Conservation (phyloP, 2,888 invertebrate species). For the Noctua janthe region DNA sequence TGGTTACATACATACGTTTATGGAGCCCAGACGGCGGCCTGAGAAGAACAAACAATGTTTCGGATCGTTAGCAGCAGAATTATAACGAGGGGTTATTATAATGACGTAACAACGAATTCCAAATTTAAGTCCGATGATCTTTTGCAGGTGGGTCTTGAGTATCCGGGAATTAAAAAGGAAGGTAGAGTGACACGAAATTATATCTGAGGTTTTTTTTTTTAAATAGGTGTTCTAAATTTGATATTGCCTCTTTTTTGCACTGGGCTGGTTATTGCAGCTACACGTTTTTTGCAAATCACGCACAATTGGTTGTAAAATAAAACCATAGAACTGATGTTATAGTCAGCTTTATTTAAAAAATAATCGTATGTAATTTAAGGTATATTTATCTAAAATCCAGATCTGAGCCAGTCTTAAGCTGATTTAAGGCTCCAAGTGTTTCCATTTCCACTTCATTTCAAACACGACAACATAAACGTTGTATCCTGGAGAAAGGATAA, state of each 20-base stretch:
- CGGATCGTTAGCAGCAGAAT: constrained; percentile 88
- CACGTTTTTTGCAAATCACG: not conserved
- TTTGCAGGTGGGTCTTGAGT: constrained; percentile 71
- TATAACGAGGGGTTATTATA: constrained; percentile 84
- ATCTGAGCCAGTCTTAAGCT: not conserved
- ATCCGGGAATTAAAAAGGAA: constrained; percentile 50
- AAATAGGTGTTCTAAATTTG: not conserved
- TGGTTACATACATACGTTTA: constrained; percentile 85
- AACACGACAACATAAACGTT: not conserved
- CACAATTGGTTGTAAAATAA: not conserved
- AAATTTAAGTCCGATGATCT: constrained; percentile 74
- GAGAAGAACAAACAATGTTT: constrained; percentile 90
- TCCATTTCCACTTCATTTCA: constrained; percentile 1
- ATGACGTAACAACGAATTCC: constrained; percentile 78
- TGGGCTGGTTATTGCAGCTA: not conserved
- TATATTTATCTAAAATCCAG: not conserved
- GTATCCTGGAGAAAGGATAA: constrained; percentile 44
- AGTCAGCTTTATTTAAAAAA: not conserved
- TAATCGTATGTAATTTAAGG: not conserved
- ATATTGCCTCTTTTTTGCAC: not conserved
- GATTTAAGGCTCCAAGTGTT: not conserved
- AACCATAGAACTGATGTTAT: not conserved
- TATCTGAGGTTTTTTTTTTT: constrained; percentile 6
- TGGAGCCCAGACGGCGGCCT: constrained; percentile 79
- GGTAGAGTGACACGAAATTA: not conserved